These are phyloP conservation scores for Myiotriccus ornatus DNA, from an alignment of 2,797 vertebrate species.

Conservation along the genomic window DNA sequence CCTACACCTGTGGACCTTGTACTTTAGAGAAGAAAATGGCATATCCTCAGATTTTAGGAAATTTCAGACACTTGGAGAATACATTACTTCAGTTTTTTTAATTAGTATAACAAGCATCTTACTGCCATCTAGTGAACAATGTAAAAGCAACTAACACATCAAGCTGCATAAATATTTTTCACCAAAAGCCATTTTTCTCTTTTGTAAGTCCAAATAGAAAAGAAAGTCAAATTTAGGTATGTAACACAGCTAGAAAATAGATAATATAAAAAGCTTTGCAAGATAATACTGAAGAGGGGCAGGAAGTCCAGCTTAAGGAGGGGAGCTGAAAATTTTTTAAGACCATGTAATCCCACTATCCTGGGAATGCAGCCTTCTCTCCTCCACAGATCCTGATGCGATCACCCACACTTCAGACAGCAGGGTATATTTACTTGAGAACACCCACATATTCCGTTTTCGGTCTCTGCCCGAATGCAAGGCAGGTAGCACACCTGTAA, in stretches of 20 bases:
- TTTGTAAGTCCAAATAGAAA: not conserved
- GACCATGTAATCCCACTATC: fast-evolving
- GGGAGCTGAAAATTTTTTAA: not conserved
- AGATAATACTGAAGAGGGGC: not conserved
- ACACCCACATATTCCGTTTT: not conserved
- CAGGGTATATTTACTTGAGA: not conserved
- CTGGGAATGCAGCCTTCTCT: not conserved
- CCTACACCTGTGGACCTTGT: not conserved
- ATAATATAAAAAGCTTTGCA: not conserved
- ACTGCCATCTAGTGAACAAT: conserved; percentile 61
- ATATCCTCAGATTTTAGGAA: not conserved
- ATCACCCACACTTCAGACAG: not conserved
- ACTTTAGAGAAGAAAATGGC: not conserved
- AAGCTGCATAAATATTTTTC: not conserved
- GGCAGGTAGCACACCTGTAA: not conserved
- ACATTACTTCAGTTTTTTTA: not conserved
- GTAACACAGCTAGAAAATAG: not conserved
- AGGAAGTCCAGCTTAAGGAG: not conserved
- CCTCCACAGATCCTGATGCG: not conserved
- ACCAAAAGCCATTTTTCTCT: not conserved
- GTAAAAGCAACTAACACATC: not conserved
- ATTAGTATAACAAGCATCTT: not conserved
- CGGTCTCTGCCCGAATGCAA: not conserved
- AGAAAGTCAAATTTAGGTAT: not conserved
- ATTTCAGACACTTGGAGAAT: not conserved